These are phyloP conservation scores for Sarotherodon lohbergeri DNA, from an alignment of 2,113 vertebrate genomes.

Conservation along the genomic window DNA sequence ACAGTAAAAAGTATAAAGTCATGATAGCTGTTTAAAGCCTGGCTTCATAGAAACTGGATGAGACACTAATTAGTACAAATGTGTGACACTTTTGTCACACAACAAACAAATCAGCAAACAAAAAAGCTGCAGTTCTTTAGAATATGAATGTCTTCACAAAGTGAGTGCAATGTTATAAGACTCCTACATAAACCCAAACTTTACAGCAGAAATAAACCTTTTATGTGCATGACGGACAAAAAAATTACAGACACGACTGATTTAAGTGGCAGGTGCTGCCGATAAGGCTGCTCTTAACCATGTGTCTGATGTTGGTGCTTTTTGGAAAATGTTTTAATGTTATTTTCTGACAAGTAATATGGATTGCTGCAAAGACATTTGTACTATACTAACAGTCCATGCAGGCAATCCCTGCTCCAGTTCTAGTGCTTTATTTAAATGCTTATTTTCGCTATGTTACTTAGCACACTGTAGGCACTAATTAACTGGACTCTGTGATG, in stretches of 20 bases:
- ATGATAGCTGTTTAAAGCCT: not conserved
- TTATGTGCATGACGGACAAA: not conserved
- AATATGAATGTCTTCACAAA: not conserved
- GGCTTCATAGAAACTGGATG: not conserved
- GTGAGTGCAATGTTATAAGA: not conserved
- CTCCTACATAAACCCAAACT: not conserved
- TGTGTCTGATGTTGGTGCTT: not conserved
- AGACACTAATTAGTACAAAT: not conserved
- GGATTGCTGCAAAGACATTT: not conserved
- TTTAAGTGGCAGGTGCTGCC: not conserved
- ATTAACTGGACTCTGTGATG: not conserved
- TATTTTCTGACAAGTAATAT: not conserved
- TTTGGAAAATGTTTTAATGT: not conserved
- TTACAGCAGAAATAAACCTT: not conserved
- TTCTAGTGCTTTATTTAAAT: not conserved
- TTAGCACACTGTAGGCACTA: not conserved
- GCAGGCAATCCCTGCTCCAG: not conserved
- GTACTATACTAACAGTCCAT: not conserved
- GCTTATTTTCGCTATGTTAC: not conserved
- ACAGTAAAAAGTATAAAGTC: not conserved
- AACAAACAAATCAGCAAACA: not conserved
- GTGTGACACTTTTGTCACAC: not conserved
- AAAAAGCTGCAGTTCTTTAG: not conserved
- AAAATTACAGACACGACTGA: not conserved
- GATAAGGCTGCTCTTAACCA: not conserved